Evolutionary conservation across 2,113 vertebrate species (phyloP).

Genomic region (Alexandromys fortis): DNA sequence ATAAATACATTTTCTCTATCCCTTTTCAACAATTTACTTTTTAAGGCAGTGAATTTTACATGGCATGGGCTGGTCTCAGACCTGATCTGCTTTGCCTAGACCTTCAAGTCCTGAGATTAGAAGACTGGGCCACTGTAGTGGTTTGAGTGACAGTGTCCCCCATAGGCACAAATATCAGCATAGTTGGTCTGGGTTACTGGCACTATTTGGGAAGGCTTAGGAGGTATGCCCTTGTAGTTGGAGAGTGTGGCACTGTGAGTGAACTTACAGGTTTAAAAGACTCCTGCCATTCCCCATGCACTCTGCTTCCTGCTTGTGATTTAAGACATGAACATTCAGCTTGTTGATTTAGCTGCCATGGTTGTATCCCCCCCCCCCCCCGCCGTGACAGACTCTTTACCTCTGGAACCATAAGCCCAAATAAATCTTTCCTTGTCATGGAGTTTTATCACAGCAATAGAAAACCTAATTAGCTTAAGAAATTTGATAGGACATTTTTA

Average conservation of each 20-base stretch:
- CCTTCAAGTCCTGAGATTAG: background rate
- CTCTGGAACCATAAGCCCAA: background rate
- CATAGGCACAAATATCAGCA: background rate
- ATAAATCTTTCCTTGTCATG: background rate
- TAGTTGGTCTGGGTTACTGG: background rate
- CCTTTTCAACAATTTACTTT: background rate
- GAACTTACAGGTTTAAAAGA: background rate
- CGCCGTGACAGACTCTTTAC: background rate
- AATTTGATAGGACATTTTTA: background rate
- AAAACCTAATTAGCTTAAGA: background rate
- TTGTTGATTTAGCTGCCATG: background rate
- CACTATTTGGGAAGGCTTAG: background rate
- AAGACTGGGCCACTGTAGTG: background rate
- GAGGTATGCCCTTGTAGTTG: background rate
- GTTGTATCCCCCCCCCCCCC: background rate
- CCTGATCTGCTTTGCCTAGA: background rate
- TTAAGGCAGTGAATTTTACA: background rate
- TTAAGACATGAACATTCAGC: background rate
- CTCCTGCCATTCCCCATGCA: background rate
- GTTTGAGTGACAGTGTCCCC: background rate
- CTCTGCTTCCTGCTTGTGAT: background rate
- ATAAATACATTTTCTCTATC: background rate
- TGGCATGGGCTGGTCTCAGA: background rate
- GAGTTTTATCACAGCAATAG: background rate
- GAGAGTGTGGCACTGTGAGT: background rate